Evolutionary conservation across 37 sponge, comb jelly and placozoan genomes (phyloP).

Genomic region (Beroe forskalii): DNA sequence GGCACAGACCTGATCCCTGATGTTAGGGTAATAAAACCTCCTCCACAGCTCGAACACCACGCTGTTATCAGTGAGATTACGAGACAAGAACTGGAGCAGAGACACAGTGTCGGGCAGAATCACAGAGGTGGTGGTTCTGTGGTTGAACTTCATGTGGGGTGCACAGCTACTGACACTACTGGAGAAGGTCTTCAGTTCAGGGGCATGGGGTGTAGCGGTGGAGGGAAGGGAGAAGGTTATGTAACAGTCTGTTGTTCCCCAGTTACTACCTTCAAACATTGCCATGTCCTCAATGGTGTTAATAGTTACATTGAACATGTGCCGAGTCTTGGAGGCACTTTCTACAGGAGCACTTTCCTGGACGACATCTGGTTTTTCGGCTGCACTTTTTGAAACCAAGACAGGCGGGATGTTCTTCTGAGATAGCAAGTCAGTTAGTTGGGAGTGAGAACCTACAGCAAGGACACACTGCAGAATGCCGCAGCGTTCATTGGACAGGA

Average conservation of each 20-base stretch:
- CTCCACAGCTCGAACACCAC: slow-evolving; percentile 89
- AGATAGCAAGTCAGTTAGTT: slow-evolving; percentile 15
- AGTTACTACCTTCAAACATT: slow-evolving; percentile 4
- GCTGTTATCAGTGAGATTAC: slow-evolving; percentile 54
- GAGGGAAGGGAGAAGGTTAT: slow-evolving; percentile 41
- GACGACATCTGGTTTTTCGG: not conserved
- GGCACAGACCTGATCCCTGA: slow-evolving; percentile 84
- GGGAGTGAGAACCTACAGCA: slow-evolving; percentile 30
- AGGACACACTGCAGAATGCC: slow-evolving; percentile 59
- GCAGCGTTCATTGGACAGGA: slow-evolving; percentile 34
- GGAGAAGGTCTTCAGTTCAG: slow-evolving; percentile 41
- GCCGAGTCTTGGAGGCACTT: not conserved
- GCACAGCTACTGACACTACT: not conserved
- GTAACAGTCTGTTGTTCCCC: slow-evolving; percentile 39
- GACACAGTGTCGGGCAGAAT: slow-evolving; percentile 35
- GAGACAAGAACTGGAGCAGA: slow-evolving; percentile 2
- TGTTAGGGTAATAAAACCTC: slow-evolving; percentile 89
- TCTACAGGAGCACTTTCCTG: not conserved
- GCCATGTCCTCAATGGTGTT: slow-evolving; percentile 27
- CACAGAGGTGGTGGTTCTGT: not conserved
- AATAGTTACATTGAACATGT: slow-evolving; percentile 32
- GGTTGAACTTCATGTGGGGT: slow-evolving; percentile 58
- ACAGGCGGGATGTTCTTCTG: slow-evolving; percentile 40
- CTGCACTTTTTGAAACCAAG: not conserved
- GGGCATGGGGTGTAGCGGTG: not conserved